Percentiles rank a stretch among this genome's conserved stretches.
Conservation (phyloP, 2,888 invertebrate genomes). For the Cataglyphis rosenhaueri region DNA sequence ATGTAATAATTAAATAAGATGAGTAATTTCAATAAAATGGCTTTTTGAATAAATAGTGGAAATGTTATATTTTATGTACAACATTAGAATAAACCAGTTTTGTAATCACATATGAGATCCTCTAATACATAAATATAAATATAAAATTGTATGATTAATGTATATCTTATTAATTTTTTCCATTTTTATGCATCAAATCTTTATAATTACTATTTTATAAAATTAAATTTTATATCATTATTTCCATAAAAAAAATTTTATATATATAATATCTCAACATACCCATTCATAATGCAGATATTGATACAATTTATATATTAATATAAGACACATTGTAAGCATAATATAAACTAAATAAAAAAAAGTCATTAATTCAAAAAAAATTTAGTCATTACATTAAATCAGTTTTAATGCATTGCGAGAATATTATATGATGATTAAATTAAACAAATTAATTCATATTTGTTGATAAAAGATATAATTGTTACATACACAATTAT, state of each 20-base stretch:
- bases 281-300: neutral
- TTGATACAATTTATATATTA: neutral
- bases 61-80: conserved; percentile 44
- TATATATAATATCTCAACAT: neutral
- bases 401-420: neutral
- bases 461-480: neutral
- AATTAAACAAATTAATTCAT: neutral
- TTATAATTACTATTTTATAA: neutral
- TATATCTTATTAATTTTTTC: neutral
- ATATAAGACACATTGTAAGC: neutral
- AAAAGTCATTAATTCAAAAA: neutral
- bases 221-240: neutral
- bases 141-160: neutral
- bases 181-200: neutral
- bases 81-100: conserved; percentile 44
- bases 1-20: conserved; percentile 45
- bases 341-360: neutral
- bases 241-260: neutral
- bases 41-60: conserved; percentile 39
- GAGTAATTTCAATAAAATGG: conserved; percentile 53
- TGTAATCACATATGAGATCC: conserved; percentile 42
- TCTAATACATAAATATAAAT: conserved; percentile 15
- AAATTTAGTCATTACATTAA: neutral
- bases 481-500: neutral
- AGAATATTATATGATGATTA: conserved; percentile 5